A percentile compares a stretch with the other conserved stretches of the same genome.
These are phyloP conservation scores for Paratrypauchen microcephalus DNA, from an alignment of 2,797 vertebrate species.

Conservation along the genomic window DNA sequence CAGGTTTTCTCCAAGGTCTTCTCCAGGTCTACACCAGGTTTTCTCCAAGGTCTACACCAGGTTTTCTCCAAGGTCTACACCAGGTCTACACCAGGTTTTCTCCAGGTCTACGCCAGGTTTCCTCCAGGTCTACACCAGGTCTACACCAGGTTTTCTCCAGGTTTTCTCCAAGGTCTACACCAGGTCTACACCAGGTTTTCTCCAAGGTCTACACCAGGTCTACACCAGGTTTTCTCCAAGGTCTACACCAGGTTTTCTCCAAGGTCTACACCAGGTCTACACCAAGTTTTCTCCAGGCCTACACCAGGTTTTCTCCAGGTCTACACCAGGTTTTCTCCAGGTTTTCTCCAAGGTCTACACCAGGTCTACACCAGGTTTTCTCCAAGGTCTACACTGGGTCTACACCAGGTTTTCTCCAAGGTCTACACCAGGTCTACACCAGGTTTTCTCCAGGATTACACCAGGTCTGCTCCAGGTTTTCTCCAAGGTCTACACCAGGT, in stretches of 20 bases:
- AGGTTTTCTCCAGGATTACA: not conserved
- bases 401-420: not conserved
- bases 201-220: not conserved
- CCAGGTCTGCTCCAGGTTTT: not conserved
- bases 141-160: slow-evolving; percentile 8
- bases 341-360: not conserved
- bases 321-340: too few species aligned
- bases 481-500: not conserved
- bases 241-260: not conserved
- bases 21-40: not conserved
- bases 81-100: not conserved
- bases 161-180: too few species aligned
- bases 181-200: not conserved
- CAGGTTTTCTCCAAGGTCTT: not conserved
- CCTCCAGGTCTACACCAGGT: slow-evolving; percentile 2
- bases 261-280: not conserved
- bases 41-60: not conserved
- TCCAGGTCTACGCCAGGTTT: slow-evolving; percentile 8
- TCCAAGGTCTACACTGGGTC: too few species aligned
- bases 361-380: not conserved
- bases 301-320: too few species aligned
- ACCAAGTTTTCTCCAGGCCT: not conserved
- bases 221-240: not conserved
- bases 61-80: not conserved
- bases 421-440: not conserved